A percentile compares a stretch with the other conserved stretches of the same genome.
Evolutionary conservation across 2,797 vertebrate species (phyloP).

Genomic region (Coranthus polyacanthus): DNA sequence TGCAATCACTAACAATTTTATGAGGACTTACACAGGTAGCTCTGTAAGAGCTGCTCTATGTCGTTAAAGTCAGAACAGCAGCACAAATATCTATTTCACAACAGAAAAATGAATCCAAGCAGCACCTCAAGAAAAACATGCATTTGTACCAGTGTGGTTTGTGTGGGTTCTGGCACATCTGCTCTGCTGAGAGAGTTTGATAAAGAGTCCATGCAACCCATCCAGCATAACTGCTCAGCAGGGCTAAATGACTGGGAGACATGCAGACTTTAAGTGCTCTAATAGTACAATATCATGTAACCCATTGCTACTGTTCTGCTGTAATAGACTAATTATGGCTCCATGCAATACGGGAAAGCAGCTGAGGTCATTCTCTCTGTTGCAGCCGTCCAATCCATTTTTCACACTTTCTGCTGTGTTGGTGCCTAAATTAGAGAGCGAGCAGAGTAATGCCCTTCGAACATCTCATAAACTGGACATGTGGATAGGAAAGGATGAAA

Average conservation of each 20-base stretch:
- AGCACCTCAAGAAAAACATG: constrained; percentile 29
- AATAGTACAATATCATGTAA: constrained; percentile 74
- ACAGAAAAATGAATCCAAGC: constrained; percentile 33
- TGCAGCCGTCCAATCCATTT: constrained; percentile 61
- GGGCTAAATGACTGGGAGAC: constrained; percentile 67
- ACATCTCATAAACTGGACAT: constrained; percentile 33
- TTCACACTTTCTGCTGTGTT: constrained; percentile 58
- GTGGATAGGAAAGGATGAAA: constrained; percentile 29
- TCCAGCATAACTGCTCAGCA: constrained; percentile 52
- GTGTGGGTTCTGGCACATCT: constrained; percentile 50
- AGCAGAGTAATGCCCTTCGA: constrained; percentile 40
- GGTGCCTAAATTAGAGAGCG: constrained; percentile 40
- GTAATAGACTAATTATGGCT: constrained; percentile 73
- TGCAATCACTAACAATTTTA: constrained; percentile 29
- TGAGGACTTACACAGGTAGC: constrained; percentile 7
- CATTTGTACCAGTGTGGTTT: constrained; percentile 32
- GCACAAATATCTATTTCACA: constrained; percentile 41
- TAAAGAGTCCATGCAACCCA: constrained; percentile 47
- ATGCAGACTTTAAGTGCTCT: constrained; percentile 71
- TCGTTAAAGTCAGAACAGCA: constrained; percentile 30
- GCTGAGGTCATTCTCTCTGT: constrained; percentile 56
- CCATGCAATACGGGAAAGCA: constrained; percentile 48
- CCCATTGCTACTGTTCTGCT: constrained; percentile 57
- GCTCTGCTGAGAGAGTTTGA: constrained; percentile 51
- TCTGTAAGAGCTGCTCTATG: constrained; percentile 13